Base-by-base conservation (phyloP, 2,797 vertebrate species). In the Kryptolebias ocellatus region DNA sequence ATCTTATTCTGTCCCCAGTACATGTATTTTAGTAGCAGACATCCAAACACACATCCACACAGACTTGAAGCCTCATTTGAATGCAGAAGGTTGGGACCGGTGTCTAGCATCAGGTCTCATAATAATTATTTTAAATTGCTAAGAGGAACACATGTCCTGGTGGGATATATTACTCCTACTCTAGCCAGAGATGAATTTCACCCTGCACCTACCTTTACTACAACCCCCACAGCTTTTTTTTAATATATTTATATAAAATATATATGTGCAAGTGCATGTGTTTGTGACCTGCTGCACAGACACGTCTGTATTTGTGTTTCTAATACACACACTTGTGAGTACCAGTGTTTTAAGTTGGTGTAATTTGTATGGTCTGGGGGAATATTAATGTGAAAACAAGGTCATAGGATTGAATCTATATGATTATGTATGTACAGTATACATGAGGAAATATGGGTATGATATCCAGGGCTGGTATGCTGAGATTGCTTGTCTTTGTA, bases 121-220 rank as follows among this genome's bases (percentile, higher is more conserved):
- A 96, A 95, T 96, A 96, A 97, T 96, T 96, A 96, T 96, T 96
- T 96, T 95, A 96, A 96, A 98, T 96, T 96, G 95, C 95, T 95
- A 95, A 90, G 92, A 96, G 94, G 95, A 96, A 95, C 93, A 93
- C 94, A 88, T 92, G 94, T 96, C 95, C 95, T 97, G 91, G 94
- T 95, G 95, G 95, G 95, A 96, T 95, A 95, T 96, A 95, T 96
- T 95, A 96, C 94, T 94, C 94, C 90, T 90, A 92, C 95, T 95
- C 94, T 95, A 96, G 95, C 94, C 81, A 82, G 95, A 96, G 95
- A 95, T 95, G 94, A 95, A 95, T 95, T 95, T 94, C 92, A 93
- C 92, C 92, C 92, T 92, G 89, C 93, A 93, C 93, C 94, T 94
- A 92, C 94, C 93, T 93, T 90, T 67, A 71, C 64, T 57, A 45